Evolutionary conservation across 2,113 vertebrate genomes (phyloP).

Genomic region (Sula dactylatra): DNA sequence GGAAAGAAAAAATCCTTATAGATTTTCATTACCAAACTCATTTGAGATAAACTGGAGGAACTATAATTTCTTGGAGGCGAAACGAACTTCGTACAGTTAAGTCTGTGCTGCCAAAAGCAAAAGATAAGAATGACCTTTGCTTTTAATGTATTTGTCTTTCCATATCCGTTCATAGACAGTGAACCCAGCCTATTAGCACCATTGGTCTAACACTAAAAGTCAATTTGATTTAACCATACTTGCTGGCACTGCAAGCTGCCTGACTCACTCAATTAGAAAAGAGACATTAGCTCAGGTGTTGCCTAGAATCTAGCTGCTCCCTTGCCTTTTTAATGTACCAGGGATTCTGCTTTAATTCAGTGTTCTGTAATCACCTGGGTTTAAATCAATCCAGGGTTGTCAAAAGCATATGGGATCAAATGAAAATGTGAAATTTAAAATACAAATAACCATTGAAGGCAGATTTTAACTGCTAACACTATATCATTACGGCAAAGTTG

Average conservation of each 20-base stretch:
- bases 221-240: conserved; percentile 41
- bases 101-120: neutral
- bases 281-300: conserved; percentile 20
- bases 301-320: neutral
- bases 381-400: neutral
- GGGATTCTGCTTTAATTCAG: neutral
- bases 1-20: neutral
- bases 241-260: conserved; percentile 49
- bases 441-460: neutral
- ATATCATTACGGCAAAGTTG: neutral
- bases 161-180: neutral
- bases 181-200: conserved; percentile 25
- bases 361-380: neutral
- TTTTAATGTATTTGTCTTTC: conserved; percentile 50
- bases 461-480: neutral
- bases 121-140: conserved; percentile 32
- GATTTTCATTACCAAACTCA: neutral
- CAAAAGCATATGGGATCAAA: conserved; percentile 31
- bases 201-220: conserved; percentile 20
- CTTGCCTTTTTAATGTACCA: neutral
- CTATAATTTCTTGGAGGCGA: neutral
- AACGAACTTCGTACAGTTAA: neutral
- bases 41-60: neutral
- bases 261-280: conserved; percentile 28
- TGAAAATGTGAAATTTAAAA: neutral